These are phyloP conservation scores for Epsilonema sp. DNA, from an alignment of 2,888 invertebrate species.

Conservation along the genomic window DNA sequence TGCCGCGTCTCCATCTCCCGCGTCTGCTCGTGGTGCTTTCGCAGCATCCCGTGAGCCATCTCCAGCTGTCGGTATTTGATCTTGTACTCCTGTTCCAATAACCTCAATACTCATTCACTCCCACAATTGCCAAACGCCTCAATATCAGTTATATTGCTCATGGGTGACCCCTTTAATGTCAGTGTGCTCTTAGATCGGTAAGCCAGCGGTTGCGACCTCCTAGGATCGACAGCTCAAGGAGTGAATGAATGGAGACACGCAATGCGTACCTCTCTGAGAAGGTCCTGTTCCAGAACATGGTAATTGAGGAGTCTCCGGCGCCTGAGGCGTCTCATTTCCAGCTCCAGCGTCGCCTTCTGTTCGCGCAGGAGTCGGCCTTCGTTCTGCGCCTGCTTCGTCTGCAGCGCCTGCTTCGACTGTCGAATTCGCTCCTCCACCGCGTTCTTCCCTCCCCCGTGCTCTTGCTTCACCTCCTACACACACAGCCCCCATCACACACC, in stretches of 20 bases:
- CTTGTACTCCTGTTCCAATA: constrained; percentile 70
- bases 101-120: no score
- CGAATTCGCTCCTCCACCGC: constrained; percentile 8
- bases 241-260: no score
- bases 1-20: constrained; percentile 87
- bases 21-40: constrained; percentile 88
- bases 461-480: constrained; percentile 13
- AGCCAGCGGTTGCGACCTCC: no score
- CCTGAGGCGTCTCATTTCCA: constrained; percentile 74
- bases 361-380: constrained; percentile 64
- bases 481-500: neutral
- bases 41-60: constrained; percentile 74
- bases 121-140: no score
- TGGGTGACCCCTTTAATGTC: no score
- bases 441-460: constrained; percentile 8
- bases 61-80: constrained; percentile 85
- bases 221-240: no score
- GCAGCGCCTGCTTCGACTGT: constrained; percentile 36
- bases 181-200: no score
- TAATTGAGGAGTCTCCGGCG: constrained; percentile 65
- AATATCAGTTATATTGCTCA: no score
- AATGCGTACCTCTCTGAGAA: constrained; percentile 58
- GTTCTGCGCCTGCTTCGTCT: constrained; percentile 71
- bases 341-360: constrained; percentile 71
- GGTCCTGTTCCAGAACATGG: constrained; percentile 72